Evolutionary conservation across 2,797 vertebrate genomes (phyloP), one percentile per base, ranked within the genome.

Genomic region (Rhinatrema bivittatum): DNA sequence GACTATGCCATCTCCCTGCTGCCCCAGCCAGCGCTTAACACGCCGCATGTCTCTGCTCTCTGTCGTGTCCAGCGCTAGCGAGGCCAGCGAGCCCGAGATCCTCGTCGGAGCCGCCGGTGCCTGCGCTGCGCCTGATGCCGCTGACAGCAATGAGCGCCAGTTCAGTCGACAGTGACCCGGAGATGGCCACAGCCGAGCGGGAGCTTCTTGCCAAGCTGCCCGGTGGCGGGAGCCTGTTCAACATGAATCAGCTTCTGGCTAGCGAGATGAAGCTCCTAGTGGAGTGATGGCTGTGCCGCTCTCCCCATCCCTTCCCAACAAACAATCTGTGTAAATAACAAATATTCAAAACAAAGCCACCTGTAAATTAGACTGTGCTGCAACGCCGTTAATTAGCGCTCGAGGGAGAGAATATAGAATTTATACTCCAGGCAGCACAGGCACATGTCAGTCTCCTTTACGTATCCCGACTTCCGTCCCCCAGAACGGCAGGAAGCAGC

Each of bases 101-200:
- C 32, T 46, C 60, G 81, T 81, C 55, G 68, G 75, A 63, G 71
- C 80, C 57, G 79, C 81, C 73, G 76, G 71, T 60, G 59, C 80
- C 74, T 7, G 18, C 21, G 32, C 37, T 39, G 18, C 34, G 46
- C 41, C 32, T 7, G 53, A 56, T 10, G 62, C 79, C 78, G 83
- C 83, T 44, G 81, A 86, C 75, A 84, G 77, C 64, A 86, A n/a
- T 87, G 83, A 87, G 83, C 53, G 82, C 83, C 74, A 86, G 83
- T 79, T 86, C 85, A 78, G 83, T 85, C 59, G 85, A 86, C 79
- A 87, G 83, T 50, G 85, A 87, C 74, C 85, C 83, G 70, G 85
- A 86, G 77, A 86, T 80, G 50, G 46, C 46, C 81, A 84, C 82
- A 17, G n/a, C n/a, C n/a, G 79, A 85, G 80, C 79, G 84, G 62